Evolutionary conservation across 2,797 vertebrate species (phyloP).

Genomic region (Semaprochilodus insignis): DNA sequence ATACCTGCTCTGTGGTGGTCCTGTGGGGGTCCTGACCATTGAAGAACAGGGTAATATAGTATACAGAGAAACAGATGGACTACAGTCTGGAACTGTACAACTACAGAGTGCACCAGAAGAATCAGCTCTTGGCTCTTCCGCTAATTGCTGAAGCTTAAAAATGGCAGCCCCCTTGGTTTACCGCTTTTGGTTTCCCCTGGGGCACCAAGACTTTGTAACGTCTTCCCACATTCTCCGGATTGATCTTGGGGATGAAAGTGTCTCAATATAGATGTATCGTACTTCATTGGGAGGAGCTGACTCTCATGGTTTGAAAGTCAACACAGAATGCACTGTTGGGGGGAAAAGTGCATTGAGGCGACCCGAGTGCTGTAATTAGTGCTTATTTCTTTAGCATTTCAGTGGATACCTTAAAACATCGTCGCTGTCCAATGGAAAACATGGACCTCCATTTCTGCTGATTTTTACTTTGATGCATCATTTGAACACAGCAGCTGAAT

Average conservation of each 20-base stretch:
- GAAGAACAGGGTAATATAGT: too few relatives aligned
- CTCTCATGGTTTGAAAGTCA: not conserved
- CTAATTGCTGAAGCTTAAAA: slow-evolving; percentile 43
- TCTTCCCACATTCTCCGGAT: slow-evolving; percentile 33
- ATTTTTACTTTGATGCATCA: not conserved
- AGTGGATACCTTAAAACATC: not conserved
- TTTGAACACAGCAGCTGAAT: too few relatives aligned
- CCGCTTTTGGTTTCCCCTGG: slow-evolving; percentile 38
- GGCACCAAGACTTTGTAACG: slow-evolving; percentile 42
- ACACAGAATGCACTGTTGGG: not conserved
- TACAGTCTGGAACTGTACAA: too few relatives aligned
- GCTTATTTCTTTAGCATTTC: not conserved
- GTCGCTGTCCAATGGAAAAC: too few relatives aligned
- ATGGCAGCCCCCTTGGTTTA: slow-evolving; percentile 50
- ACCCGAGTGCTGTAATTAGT: not conserved
- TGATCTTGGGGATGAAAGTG: slow-evolving; percentile 44
- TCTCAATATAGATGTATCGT: slow-evolving; percentile 14
- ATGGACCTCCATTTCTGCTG: too few relatives aligned
- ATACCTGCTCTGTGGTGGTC: too few relatives aligned
- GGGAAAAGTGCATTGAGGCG: not conserved
- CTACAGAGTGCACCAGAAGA: not conserved
- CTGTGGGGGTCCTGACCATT: too few relatives aligned
- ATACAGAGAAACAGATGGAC: too few relatives aligned
- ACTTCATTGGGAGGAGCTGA: not conserved
- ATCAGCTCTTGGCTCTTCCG: slow-evolving; percentile 48